Conservation (phyloP, 2,888 invertebrate genomes). For the Ligdia adustata region DNA sequence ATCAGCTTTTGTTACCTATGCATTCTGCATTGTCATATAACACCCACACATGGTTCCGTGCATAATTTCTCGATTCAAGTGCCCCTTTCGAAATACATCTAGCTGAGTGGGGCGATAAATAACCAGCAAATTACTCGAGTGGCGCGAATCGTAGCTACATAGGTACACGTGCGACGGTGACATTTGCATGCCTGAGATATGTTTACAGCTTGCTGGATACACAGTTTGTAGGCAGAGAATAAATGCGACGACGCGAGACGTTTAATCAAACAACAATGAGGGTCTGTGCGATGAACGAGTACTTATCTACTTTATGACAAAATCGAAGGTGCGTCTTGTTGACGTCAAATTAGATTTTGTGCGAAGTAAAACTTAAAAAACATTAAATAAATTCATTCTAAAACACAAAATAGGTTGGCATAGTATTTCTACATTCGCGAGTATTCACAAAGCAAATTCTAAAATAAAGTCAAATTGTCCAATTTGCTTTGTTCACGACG, state of each 20-base stretch:
- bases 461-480: neutral
- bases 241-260: constrained; percentile 37
- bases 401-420: too few species aligned
- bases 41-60: constrained; percentile 67
- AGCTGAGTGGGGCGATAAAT: constrained; percentile 67
- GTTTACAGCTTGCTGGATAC: constrained; percentile 51
- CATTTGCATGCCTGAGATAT: constrained; percentile 75
- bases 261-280: constrained; percentile 47
- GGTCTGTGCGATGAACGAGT: constrained; percentile 5
- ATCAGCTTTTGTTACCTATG: constrained; percentile 48
- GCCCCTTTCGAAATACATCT: constrained; percentile 73
- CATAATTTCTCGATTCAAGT: constrained; percentile 78
- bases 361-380: too few species aligned
- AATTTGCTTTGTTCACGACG: constrained; percentile 9
- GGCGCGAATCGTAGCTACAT: constrained; percentile 48
- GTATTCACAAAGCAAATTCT: neutral
- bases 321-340: neutral
- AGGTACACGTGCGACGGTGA: constrained; percentile 60
- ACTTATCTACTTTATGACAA: neutral
- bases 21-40: constrained; percentile 76
- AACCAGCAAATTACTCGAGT: constrained; percentile 76
- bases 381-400: too few species aligned
- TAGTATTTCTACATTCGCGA: too few species aligned
- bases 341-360: too few species aligned
- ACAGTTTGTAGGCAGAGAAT: constrained; percentile 33